A percentile compares a stretch with the other conserved stretches of the same genome.
Conservation (phyloP, 2,888 invertebrate species). For the Epinotia bilunana region DNA sequence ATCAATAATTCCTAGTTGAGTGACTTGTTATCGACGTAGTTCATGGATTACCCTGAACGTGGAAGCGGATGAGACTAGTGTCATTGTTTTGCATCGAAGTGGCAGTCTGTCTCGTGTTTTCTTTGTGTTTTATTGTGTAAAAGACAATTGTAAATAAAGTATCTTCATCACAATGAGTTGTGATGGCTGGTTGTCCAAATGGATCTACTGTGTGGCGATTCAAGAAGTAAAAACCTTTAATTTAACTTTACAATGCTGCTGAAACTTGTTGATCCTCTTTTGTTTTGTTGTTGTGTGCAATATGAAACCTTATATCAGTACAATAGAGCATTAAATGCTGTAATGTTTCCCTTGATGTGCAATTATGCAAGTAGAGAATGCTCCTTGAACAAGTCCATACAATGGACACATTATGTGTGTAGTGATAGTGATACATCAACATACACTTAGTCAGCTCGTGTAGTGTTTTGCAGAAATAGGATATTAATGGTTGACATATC, state of each 20-base stretch:
- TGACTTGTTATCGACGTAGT: constrained; percentile 55
- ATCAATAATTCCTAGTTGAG: constrained; percentile 61
- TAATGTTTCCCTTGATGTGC: not conserved
- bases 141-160: constrained; percentile 6
- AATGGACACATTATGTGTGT: constrained; percentile 8
- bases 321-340: constrained; percentile 16
- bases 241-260: constrained; percentile 7
- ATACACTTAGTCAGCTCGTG: constrained; percentile 24
- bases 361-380: constrained; percentile 25
- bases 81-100: constrained; percentile 22
- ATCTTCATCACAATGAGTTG: constrained; percentile 32
- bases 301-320: constrained; percentile 8
- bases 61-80: constrained; percentile 26
- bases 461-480: constrained; percentile 11
- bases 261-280: constrained; percentile 44
- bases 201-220: constrained; percentile 37
- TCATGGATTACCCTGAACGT: constrained; percentile 28
- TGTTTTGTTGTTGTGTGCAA: constrained; percentile 36
- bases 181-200: constrained; percentile 36
- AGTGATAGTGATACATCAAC: not conserved
- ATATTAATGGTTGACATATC: constrained; percentile 17
- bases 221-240: constrained; percentile 30
- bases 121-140: constrained; percentile 24
- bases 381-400: constrained; percentile 29
- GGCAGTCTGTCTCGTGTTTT: constrained; percentile 23